These are phyloP conservation scores for Atlantisia rogersi DNA, from an alignment of 2,113 vertebrate species.

Conservation along the genomic window DNA sequence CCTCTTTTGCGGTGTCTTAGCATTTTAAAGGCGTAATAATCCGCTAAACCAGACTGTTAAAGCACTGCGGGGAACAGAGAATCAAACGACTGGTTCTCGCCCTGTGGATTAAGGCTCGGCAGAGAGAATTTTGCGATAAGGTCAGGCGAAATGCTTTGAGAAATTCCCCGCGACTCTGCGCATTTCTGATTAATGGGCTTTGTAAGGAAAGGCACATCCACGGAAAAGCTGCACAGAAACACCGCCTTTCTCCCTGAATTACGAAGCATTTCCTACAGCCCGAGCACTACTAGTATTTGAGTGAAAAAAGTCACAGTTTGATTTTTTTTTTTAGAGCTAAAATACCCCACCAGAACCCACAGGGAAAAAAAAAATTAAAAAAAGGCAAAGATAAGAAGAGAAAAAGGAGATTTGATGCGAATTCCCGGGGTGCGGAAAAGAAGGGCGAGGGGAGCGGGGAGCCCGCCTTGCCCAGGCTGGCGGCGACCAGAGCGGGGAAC, in stretches of 20 bases:
- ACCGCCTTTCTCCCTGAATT: background rate
- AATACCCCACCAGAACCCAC: too few relatives aligned
- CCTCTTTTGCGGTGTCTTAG: background rate
- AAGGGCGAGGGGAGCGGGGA: background rate
- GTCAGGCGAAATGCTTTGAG: background rate
- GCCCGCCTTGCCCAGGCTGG: background rate
- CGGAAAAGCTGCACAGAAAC: background rate
- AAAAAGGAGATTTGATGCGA: rapidly evolving
- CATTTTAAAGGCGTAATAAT: background rate
- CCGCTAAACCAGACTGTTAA: background rate
- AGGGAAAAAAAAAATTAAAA: background rate
- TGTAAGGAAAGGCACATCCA: background rate
- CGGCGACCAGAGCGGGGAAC: background rate
- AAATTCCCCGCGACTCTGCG: background rate
- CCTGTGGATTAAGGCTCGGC: slow-evolving; percentile 8
- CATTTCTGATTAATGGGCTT: background rate
- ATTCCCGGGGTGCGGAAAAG: background rate
- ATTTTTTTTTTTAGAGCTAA: too few relatives aligned
- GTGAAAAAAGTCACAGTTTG: background rate
- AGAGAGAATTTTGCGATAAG: slow-evolving; percentile 30
- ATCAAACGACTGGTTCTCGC: background rate
- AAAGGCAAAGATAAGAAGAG: too few relatives aligned
- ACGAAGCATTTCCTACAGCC: background rate
- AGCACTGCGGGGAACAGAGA: slow-evolving; percentile 27
- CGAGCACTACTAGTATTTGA: too few relatives aligned